Conservation (phyloP, 2,797 vertebrate species). For the Hylomyscus alleni region DNA sequence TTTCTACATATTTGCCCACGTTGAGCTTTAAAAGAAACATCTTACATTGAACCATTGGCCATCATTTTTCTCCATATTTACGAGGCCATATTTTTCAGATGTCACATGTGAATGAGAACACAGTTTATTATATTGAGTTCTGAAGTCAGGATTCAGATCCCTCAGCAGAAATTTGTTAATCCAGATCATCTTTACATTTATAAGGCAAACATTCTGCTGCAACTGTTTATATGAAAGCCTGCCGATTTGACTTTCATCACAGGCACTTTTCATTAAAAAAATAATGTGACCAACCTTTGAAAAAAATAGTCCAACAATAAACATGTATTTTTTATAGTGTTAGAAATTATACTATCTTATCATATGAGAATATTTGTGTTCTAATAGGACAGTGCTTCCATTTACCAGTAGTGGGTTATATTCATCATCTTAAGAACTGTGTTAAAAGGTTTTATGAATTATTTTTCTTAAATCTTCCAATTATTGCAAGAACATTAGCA, state of each 20-base stretch:
- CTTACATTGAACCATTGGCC: not conserved
- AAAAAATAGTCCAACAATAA: not conserved
- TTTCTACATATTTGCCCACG: not conserved
- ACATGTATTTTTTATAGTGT: not conserved
- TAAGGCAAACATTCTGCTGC: not conserved
- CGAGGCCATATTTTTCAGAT: not conserved
- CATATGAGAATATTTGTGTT: not conserved
- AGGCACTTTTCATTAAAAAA: not conserved
- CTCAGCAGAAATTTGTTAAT: not conserved
- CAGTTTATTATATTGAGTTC: not conserved
- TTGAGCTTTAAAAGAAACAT: not conserved
- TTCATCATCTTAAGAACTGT: not conserved
- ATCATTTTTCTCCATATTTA: not conserved
- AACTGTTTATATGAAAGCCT: not conserved
- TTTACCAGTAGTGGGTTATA: not conserved
- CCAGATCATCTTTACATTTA: not conserved
- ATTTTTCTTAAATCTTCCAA: not conserved
- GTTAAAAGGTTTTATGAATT: not conserved
- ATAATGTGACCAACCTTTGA: not conserved
- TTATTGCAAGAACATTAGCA: not conserved
- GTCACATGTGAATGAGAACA: not conserved
- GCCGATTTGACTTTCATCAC: not conserved
- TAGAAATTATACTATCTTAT: not conserved
- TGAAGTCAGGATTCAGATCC: constrained; percentile 6
- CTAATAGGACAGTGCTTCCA: not conserved